Evolutionary conservation across 2,113 vertebrate species (phyloP).

Genomic region (Natator depressus): DNA sequence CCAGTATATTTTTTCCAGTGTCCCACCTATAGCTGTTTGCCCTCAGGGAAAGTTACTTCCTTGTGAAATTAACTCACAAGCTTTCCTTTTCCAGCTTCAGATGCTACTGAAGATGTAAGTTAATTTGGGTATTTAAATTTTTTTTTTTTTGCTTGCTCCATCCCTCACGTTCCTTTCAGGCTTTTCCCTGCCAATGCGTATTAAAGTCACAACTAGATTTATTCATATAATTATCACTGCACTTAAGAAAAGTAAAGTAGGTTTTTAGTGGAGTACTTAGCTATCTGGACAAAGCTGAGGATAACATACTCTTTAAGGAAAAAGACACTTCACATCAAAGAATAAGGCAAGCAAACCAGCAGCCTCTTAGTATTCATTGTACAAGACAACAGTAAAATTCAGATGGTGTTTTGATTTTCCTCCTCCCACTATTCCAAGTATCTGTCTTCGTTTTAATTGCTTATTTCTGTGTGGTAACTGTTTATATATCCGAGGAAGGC

Average conservation of each 20-base stretch:
- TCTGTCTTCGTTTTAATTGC: slow-evolving; percentile 57
- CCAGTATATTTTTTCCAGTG: slow-evolving; percentile 1
- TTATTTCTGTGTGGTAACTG: slow-evolving; percentile 47
- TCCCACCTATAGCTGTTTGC: neutral
- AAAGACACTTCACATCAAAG: slow-evolving; percentile 41
- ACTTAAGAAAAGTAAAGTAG: slow-evolving; percentile 36
- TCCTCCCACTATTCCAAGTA: neutral
- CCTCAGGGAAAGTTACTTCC: neutral
- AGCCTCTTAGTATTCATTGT: slow-evolving; percentile 27
- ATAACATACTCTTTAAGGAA: slow-evolving; percentile 4
- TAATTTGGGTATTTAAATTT: slow-evolving; percentile 31
- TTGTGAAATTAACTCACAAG: slow-evolving; percentile 24
- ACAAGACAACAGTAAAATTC: neutral
- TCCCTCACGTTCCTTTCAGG: neutral
- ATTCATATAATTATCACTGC: slow-evolving; percentile 25
- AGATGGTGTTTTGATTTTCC: neutral
- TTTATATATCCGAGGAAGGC: slow-evolving; percentile 41
- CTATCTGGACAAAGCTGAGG: neutral
- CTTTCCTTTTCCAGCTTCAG: slow-evolving; percentile 1
- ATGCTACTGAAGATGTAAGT: slow-evolving; percentile 19
- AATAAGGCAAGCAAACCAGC: slow-evolving; percentile 1
- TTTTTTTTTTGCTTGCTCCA: slow-evolving; percentile 28
- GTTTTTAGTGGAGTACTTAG: neutral
- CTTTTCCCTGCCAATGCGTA: slow-evolving; percentile 28
- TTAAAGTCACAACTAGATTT: slow-evolving; percentile 37